phyloP scores from a whole-genome alignment of 2,888 invertebrate genomes.

The Pediacus dermestoides region DNA sequence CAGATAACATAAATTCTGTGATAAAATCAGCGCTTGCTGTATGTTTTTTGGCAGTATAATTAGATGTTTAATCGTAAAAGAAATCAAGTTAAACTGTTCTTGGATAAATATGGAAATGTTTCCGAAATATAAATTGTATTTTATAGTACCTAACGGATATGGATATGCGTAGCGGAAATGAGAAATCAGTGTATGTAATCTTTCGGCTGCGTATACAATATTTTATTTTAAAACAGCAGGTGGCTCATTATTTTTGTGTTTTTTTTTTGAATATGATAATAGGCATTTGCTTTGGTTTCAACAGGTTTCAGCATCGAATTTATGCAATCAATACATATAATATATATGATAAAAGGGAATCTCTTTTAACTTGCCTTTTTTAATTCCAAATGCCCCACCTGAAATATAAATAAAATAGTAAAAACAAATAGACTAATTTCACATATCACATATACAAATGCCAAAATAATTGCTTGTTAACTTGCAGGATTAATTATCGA shows the following conservation, averaged over 20 bases:
- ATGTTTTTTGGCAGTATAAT: too few relatives aligned
- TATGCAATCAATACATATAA: not conserved
- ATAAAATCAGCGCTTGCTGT: too few relatives aligned
- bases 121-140: slow-evolving; percentile 5
- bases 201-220: slow-evolving; percentile 19
- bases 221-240: slow-evolving; percentile 23
- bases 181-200: slow-evolving; percentile 27
- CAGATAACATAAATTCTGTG: too few relatives aligned
- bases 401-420: slow-evolving; percentile 6
- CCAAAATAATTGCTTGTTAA: slow-evolving; percentile 3
- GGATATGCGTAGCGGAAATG: slow-evolving; percentile 28
- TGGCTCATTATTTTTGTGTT: slow-evolving; percentile 15
- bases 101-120: slow-evolving; percentile 3
- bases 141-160: slow-evolving; percentile 20
- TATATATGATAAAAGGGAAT: not conserved
- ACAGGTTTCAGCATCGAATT: slow-evolving; percentile 10
- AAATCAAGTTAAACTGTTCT: slow-evolving; percentile 5
- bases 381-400: slow-evolving; percentile 15
- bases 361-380: slow-evolving; percentile 19
- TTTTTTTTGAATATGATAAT: slow-evolving; percentile 10
- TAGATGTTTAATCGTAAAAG: too few relatives aligned
- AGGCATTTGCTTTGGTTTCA: slow-evolving; percentile 15
- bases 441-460: not conserved
- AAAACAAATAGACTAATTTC: slow-evolving; percentile 7
- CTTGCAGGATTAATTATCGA: not conserved